These are phyloP conservation scores for Pseudomugil tenellus DNA, from an alignment of 2,797 vertebrate genomes.

Conservation along the genomic window DNA sequence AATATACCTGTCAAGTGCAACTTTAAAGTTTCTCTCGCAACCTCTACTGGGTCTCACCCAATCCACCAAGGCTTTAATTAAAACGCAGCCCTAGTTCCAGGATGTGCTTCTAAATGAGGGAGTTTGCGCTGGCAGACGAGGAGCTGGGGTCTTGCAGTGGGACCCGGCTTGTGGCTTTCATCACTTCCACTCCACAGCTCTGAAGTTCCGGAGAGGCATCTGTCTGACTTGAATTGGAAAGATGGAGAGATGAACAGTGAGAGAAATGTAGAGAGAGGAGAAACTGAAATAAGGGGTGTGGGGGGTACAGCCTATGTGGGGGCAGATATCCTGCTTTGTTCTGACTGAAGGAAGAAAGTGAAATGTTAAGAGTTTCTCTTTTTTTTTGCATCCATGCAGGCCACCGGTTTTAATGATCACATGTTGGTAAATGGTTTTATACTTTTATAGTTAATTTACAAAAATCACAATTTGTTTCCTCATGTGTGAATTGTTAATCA, in stretches of 20 bases:
- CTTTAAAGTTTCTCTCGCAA: conserved; percentile 78
- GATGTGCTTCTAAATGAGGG: conserved; percentile 81
- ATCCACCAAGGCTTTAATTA: conserved; percentile 86
- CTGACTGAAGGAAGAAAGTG: conserved; percentile 52
- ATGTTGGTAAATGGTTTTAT: too few species aligned
- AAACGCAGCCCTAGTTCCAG: conserved; percentile 80
- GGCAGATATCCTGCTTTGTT: conserved; percentile 71
- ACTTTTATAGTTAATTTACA: not conserved
- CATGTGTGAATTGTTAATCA: too few species aligned
- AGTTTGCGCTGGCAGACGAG: conserved; percentile 76
- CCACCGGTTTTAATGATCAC: conserved; percentile 11
- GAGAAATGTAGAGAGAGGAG: conserved; percentile 68
- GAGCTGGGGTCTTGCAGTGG: conserved; percentile 81
- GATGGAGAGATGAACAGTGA: conserved; percentile 70
- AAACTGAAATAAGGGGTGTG: conserved; percentile 52
- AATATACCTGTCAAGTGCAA: conserved; percentile 85
- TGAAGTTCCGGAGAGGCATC: conserved; percentile 82
- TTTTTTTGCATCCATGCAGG: conserved; percentile 17
- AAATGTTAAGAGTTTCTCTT: conserved; percentile 42
- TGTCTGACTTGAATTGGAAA: conserved; percentile 80
- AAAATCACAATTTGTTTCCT: too few species aligned
- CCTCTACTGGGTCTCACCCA: conserved; percentile 73
- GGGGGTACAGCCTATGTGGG: conserved; percentile 33
- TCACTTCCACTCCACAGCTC: conserved; percentile 80
- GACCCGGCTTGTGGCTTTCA: conserved; percentile 83